Percentiles rank a stretch among this genome's conserved stretches.
These are phyloP conservation scores for Dermatemys mawii DNA, from an alignment of 2,113 vertebrate species.

Conservation along the genomic window DNA sequence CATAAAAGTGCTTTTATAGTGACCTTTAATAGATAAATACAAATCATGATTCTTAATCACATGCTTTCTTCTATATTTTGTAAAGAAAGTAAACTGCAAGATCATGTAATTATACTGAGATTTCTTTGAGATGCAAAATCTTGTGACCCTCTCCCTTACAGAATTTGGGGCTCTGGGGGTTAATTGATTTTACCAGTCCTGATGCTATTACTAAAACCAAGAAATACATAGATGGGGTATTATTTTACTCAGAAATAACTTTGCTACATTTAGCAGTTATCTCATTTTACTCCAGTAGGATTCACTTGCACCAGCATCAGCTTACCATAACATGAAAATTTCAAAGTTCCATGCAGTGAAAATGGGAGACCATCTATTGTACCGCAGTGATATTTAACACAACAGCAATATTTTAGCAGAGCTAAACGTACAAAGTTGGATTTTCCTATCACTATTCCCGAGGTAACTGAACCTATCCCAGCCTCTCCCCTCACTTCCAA, in stretches of 20 bases:
- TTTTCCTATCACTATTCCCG: not conserved
- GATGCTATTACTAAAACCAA: constrained; percentile 38
- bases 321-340: constrained; percentile 44
- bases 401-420: not conserved
- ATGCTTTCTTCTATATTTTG: not conserved
- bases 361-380: not conserved
- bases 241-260: not conserved
- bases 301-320: constrained; percentile 18
- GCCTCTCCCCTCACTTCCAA: not conserved
- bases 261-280: not conserved
- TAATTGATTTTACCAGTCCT: not conserved
- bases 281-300: not conserved
- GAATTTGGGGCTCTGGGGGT: constrained; percentile 6
- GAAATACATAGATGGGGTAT: constrained; percentile 31
- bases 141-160: not conserved
- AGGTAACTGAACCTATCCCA: not conserved
- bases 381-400: not conserved
- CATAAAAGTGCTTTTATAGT: constrained; percentile 2
- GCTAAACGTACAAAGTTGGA: not conserved
- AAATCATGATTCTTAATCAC: not conserved
- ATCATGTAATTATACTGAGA: not conserved
- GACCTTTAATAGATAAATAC: not conserved
- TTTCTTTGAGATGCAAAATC: not conserved
- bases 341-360: constrained; percentile 33
- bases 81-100: not conserved